Conservation (phyloP, 1,140 invertebrate genomes). For the Solen grandis region DNA sequence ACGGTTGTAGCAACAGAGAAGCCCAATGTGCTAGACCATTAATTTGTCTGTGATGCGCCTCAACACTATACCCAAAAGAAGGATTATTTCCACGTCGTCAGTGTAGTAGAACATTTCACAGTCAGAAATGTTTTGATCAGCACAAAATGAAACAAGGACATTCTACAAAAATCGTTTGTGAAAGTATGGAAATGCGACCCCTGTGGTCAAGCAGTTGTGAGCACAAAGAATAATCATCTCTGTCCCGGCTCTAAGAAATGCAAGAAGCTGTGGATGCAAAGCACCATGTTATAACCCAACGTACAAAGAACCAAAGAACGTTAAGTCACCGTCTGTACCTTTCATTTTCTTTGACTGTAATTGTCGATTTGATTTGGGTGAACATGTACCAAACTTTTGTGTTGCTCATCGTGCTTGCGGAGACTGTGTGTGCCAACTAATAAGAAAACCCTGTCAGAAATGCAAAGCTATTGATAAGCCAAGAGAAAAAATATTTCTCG, state of each 20-base stretch:
- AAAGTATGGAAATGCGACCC: not conserved
- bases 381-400: constrained; percentile 11
- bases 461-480: not conserved
- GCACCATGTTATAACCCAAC: not conserved
- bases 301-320: not conserved
- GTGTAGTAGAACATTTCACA: not conserved
- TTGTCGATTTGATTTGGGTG: constrained; percentile 4
- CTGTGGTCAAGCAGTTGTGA: not conserved
- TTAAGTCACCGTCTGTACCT: not conserved
- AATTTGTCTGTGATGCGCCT: not conserved
- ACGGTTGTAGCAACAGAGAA: not conserved
- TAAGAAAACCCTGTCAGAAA: not conserved
- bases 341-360: constrained; percentile 11
- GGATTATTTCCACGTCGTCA: not conserved
- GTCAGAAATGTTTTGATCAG: not conserved
- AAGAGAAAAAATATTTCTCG: not conserved
- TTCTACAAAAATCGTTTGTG: not conserved
- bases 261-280: not conserved
- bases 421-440: not conserved
- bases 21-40: not conserved
- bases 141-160: not conserved
- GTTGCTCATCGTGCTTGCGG: not conserved
- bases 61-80: not conserved
- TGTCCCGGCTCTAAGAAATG: not conserved
- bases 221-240: constrained; percentile 1